A percentile compares a stretch with the other conserved stretches of the same genome.
These are phyloP conservation scores for Rhopalosiphum padi DNA, from an alignment of 1,140 invertebrate genomes.

Conservation along the genomic window DNA sequence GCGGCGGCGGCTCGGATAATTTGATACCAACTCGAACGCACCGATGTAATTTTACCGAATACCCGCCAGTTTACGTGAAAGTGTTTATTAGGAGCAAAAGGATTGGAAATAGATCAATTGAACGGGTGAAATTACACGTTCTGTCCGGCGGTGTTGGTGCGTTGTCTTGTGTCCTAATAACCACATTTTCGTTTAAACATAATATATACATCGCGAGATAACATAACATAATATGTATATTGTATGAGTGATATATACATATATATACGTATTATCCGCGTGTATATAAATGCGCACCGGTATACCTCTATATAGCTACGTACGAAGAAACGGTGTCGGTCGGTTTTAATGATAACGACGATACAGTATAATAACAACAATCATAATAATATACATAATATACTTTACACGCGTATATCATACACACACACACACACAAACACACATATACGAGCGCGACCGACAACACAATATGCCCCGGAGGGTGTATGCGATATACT, in stretches of 20 bases:
- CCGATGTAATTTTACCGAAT: constrained; percentile 13
- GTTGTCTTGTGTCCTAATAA: constrained; percentile 6
- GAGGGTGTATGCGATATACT: constrained; percentile 6
- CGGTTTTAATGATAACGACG: constrained; percentile 5
- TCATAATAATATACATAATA: not conserved
- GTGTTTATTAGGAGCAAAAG: constrained; percentile 29
- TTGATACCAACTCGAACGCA: not conserved
- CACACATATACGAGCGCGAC: not conserved
- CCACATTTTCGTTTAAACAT: not conserved
- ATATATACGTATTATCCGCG: not conserved
- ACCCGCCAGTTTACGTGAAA: not conserved
- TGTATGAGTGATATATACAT: not conserved
- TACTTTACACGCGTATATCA: not conserved
- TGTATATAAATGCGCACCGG: not conserved
- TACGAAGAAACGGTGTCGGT: not conserved
- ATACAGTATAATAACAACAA: constrained; percentile 18
- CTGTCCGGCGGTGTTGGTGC: not conserved
- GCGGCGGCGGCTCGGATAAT: not conserved
- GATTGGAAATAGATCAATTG: constrained; percentile 48
- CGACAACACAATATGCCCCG: not conserved
- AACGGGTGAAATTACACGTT: constrained; percentile 33
- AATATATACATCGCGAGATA: not conserved
- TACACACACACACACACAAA: not conserved
- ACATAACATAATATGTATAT: not conserved
- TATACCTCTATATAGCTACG: not conserved